Evolutionary conservation across 2,888 invertebrate genomes (phyloP).

Genomic region (Teleogryllus oceanicus): DNA sequence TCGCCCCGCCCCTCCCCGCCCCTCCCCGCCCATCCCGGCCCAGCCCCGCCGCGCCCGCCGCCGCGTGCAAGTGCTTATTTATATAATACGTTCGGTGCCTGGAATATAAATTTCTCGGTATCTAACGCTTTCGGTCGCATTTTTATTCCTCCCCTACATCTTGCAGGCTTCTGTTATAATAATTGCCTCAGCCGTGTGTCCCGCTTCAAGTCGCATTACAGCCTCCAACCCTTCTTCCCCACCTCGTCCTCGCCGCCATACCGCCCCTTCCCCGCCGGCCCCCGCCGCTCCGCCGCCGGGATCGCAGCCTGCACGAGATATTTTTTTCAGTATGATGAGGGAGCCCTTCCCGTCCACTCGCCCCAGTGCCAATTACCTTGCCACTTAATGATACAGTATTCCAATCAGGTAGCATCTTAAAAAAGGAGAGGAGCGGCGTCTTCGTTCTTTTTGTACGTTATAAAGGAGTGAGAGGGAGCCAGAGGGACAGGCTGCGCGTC

Average conservation of each 20-base stretch:
- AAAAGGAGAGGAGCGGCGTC: neutral
- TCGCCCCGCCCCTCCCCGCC: neutral
- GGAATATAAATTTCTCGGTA: constrained; percentile 7
- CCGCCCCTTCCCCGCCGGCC: neutral
- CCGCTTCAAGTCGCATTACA: neutral
- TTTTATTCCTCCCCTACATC: neutral
- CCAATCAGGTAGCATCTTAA: constrained; percentile 24
- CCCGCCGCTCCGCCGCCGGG: neutral
- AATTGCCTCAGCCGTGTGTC: neutral
- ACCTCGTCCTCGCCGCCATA: neutral
- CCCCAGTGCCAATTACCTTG: constrained; percentile 25
- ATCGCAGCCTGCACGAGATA: neutral
- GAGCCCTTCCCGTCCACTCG: neutral
- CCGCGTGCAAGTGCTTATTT: neutral
- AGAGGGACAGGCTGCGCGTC: neutral
- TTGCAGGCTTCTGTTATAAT: neutral
- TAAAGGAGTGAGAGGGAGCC: neutral
- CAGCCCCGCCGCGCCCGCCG: neutral
- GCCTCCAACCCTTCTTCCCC: neutral
- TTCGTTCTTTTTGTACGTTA: constrained; percentile 7
- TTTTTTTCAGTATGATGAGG: constrained; percentile 22
- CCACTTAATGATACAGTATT: constrained; percentile 30
- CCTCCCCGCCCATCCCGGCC: neutral
- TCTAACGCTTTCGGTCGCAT: neutral
- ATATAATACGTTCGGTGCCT: neutral